phyloP scores from a whole-genome alignment of 2,797 vertebrate species.

The Momotus momota region DNA sequence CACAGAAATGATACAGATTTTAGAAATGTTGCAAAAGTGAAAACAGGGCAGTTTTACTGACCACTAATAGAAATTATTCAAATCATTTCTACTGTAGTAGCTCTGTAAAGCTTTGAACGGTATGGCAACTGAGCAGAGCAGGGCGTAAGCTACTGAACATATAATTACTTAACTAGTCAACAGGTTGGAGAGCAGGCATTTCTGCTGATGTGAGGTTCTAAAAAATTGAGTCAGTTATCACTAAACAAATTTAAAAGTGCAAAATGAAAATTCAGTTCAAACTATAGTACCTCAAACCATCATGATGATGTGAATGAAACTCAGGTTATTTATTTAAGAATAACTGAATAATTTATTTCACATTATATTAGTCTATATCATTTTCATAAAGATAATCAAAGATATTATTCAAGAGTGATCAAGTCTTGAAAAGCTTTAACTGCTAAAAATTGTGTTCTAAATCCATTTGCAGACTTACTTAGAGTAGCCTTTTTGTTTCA shows the following conservation, averaged over 20 bases:
- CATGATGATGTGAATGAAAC: not conserved
- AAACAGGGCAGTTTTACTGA: not conserved
- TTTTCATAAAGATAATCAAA: not conserved
- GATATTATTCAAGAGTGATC: not conserved
- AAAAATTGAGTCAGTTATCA: not conserved
- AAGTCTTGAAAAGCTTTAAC: not conserved
- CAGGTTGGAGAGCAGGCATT: not conserved
- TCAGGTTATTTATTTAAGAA: not conserved
- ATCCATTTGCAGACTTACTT: not conserved
- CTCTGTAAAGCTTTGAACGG: not conserved
- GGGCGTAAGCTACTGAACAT: not conserved
- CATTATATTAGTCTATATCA: not conserved
- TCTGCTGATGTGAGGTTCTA: not conserved
- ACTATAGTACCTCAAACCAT: not conserved
- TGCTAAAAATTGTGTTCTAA: not conserved
- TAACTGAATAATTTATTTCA: not conserved
- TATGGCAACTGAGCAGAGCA: not conserved
- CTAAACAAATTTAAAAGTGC: not conserved
- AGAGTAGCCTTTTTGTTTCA: not conserved
- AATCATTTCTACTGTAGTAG: not conserved
- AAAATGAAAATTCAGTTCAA: not conserved
- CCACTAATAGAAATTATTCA: constrained; percentile 9
- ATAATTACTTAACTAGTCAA: not conserved
- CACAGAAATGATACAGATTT: not conserved
- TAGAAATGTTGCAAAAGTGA: not conserved